phyloP scores from a whole-genome alignment of 2,113 vertebrate species.

The Albula goreensis region DNA sequence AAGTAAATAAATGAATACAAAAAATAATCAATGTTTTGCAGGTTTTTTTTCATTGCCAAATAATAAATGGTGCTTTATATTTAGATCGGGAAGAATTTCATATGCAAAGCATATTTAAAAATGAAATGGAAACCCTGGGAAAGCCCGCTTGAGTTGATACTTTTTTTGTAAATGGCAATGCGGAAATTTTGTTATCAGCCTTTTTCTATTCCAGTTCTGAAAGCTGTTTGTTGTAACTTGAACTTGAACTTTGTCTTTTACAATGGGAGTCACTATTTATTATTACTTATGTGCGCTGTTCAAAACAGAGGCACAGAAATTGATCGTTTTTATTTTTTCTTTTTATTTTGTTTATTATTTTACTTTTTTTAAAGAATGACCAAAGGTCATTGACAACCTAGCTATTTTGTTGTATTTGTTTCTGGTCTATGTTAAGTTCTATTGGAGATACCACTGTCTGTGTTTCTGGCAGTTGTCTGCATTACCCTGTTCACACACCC shows the following conservation, averaged over 20 bases:
- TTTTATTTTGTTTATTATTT: constrained; percentile 51
- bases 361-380: constrained; percentile 89
- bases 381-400: constrained; percentile 95
- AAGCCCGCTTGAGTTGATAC: constrained; percentile 96
- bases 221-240: constrained; percentile 99
- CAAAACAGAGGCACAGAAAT: constrained; percentile 92
- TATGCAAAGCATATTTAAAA: constrained; percentile 98
- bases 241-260: constrained; percentile 99
- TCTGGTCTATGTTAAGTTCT: constrained; percentile 99
- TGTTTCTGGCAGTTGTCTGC: constrained; percentile 99
- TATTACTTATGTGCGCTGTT: constrained; percentile 96
- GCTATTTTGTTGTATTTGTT: constrained; percentile 89
- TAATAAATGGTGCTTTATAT: constrained; percentile 99
- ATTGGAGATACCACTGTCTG: constrained; percentile 99
- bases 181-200: constrained; percentile 99
- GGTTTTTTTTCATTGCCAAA: constrained; percentile 98
- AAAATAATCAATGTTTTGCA: constrained; percentile 71
- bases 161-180: constrained; percentile 99
- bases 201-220: constrained; percentile 99
- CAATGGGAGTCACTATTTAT: constrained; percentile 99
- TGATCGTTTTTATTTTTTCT: constrained; percentile 85
- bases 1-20: constrained; percentile 56
- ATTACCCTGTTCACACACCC: constrained; percentile 99
- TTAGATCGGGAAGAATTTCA: constrained; percentile 99
- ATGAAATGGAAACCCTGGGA: constrained; percentile 67